These are phyloP conservation scores for Tachuris rubrigastra DNA, from an alignment of 2,113 vertebrate genomes.

Conservation along the genomic window DNA sequence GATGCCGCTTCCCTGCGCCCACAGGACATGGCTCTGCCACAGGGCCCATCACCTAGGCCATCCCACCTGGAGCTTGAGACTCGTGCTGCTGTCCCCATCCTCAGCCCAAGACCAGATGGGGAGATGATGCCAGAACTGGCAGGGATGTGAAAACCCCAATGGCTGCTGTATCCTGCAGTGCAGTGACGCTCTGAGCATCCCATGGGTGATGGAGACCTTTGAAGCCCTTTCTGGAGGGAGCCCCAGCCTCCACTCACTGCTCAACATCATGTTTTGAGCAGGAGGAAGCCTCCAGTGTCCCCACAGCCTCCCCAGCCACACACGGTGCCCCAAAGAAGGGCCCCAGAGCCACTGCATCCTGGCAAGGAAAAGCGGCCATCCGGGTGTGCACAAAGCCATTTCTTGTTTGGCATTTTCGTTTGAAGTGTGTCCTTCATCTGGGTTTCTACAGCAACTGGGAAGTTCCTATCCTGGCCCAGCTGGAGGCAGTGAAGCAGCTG, in stretches of 20 bases:
- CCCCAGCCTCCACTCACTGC: fast-evolving
- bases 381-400: neutral
- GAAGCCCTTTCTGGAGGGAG: neutral
- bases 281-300: neutral
- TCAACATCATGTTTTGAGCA: fast-evolving
- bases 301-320: fast-evolving
- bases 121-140: neutral
- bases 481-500: neutral
- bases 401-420: neutral
- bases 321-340: neutral
- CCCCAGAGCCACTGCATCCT: fast-evolving
- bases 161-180: neutral
- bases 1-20: neutral
- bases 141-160: neutral
- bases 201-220: neutral
- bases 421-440: conserved; percentile 42
- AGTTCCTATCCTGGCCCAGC: neutral
- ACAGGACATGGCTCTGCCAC: fast-evolving
- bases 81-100: neutral
- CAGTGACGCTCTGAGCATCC: neutral
- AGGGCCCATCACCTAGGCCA: fast-evolving
- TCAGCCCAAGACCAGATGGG: neutral
- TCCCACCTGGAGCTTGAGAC: neutral
- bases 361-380: neutral
- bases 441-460: conserved; percentile 53